Percentiles rank a stretch among this genome's conserved stretches.
Evolutionary conservation across 2,888 invertebrate species (phyloP).

Genomic region (Anthophora plumipes): DNA sequence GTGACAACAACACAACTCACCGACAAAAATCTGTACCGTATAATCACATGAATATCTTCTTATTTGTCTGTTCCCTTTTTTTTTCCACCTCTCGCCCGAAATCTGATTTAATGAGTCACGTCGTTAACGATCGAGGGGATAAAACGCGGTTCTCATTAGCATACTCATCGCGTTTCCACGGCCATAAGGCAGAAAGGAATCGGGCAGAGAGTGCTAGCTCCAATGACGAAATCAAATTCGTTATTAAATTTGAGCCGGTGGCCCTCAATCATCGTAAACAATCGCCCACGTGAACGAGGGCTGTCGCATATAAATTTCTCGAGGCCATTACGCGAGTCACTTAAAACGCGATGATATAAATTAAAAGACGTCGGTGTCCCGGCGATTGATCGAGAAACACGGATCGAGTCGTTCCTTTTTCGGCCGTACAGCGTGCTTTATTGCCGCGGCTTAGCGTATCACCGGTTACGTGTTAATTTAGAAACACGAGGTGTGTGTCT

Average conservation of each 20-base stretch:
- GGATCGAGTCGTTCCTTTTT: slow-evolving; percentile 42
- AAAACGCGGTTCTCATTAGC: slow-evolving; percentile 14
- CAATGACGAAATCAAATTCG: slow-evolving; percentile 68
- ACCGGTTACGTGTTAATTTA: slow-evolving; percentile 27
- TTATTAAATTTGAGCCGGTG: slow-evolving; percentile 65
- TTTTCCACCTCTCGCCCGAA: not conserved
- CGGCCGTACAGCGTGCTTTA: slow-evolving; percentile 23
- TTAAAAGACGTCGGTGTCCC: slow-evolving; percentile 60
- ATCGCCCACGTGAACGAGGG: slow-evolving; percentile 70
- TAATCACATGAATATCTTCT: not conserved
- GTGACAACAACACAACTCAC: not conserved
- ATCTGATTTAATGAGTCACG: not conserved
- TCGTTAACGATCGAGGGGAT: slow-evolving; percentile 3
- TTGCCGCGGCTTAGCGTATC: slow-evolving; percentile 9
- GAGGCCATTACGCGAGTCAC: slow-evolving; percentile 68
- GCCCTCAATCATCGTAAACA: slow-evolving; percentile 72
- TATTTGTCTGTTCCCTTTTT: not conserved
- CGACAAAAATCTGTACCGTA: not conserved
- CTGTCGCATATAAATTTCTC: slow-evolving; percentile 67
- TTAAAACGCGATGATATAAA: slow-evolving; percentile 76
- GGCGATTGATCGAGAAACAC: slow-evolving; percentile 63
- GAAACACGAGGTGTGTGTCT: not conserved
- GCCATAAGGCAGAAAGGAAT: not conserved
- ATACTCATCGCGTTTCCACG: not conserved
- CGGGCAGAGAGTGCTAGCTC: not conserved